Percentiles rank a stretch among this genome's conserved stretches.
These are phyloP conservation scores for Chaetophractus vellerosus DNA, from an alignment of 2,797 vertebrate genomes.

Conservation along the genomic window DNA sequence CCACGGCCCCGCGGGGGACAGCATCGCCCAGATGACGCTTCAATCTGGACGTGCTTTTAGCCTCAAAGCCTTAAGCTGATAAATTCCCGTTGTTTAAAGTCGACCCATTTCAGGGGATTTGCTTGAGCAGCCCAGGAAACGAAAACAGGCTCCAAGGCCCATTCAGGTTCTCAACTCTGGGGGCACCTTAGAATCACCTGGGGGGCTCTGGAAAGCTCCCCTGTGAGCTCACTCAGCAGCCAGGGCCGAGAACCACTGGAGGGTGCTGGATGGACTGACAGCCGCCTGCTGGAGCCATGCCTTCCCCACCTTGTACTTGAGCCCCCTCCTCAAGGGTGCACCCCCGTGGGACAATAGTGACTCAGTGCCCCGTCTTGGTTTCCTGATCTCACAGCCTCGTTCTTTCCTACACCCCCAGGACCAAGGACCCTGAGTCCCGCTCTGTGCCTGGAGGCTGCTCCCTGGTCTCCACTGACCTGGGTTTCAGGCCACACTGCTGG, in stretches of 20 bases:
- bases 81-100: no score
- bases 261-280: neutral
- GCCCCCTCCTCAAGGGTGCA: neutral
- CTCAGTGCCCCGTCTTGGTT: neutral
- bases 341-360: rapidly evolving
- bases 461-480: rapidly evolving
- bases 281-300: rapidly evolving
- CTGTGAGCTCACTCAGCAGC: neutral
- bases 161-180: rapidly evolving
- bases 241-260: rapidly evolving
- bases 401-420: rapidly evolving
- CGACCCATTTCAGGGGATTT: no score
- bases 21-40: no score
- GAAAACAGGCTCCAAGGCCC: neutral
- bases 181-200: rapidly evolving
- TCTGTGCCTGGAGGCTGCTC: neutral
- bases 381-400: neutral
- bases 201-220: neutral
- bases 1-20: no score
- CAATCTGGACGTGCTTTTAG: no score
- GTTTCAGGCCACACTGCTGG: neutral
- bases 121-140: no score
- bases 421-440: neutral
- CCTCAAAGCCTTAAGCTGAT: no score
- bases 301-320: rapidly evolving